Evolutionary conservation across 2,888 invertebrate genomes (phyloP), one percentile per base, ranked within the genome.

Genomic region (Junonia oenone): DNA sequence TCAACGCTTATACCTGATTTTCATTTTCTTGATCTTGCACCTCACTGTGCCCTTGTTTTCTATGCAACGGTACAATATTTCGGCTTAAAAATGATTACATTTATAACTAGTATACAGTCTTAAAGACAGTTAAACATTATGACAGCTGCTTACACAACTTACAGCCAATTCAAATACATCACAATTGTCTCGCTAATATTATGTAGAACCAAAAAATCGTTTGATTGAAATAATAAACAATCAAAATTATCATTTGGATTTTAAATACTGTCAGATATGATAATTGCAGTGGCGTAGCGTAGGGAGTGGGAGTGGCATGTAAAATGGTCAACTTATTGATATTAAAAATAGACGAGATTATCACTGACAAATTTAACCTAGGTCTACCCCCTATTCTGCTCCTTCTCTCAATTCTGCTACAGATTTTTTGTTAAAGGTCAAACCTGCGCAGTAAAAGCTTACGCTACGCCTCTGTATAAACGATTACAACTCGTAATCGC

Each of bases 21-120:
- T 46, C 17, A 26, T 47, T 43, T 19, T 14, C 11, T 11, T 15
- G 17, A n/a, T 13, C 13, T 14, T 26, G 22, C 26, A 11, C 14
- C 29, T 35, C 57, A 66, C 22, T 17, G 11, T 33, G 22, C 37
- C 33, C 40, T 31, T 27, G 2, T 11, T 33, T 11, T 27, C 14
- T 19, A 27, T 29, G 45, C 40, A 46, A 47, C 46, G 26, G 47
- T 11, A 49, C 43, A 31, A 50, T 33, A 37, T 46, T 51, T 63
- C 67, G 72, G 62, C 64, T 55, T 69, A 31, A 57, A 59, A 62
- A 60, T 56, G 59, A 61, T 66, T 64, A 65, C 58, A 63, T 53
- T 33, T 64, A 64, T 55, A 68, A 62, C 63, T 68, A 70, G 63
- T 69, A 71, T 68, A 76, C 73, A 59, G 78, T 78, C 81, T 81